Evolutionary conservation across 2,888 invertebrate genomes (phyloP), one percentile per base, ranked within the genome.

Genomic region (Eristalis intricaria): DNA sequence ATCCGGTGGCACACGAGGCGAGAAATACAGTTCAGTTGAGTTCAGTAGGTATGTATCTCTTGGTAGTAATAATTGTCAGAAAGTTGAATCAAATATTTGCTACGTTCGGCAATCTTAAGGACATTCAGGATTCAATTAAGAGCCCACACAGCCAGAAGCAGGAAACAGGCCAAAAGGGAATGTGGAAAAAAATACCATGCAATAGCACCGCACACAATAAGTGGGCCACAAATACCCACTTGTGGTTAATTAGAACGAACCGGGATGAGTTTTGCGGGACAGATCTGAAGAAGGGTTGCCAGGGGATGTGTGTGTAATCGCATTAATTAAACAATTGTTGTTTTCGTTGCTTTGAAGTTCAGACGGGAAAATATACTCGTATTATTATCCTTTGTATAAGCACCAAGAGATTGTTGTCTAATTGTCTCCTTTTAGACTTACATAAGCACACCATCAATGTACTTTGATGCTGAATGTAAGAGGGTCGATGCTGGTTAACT

Each of bases 191-290:
- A 10, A 8, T 23, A 61, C 5, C 26, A 61, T 61, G 60, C 13
- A 60, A 19, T 13, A 23, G 32, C 22, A 32, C 29, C 43, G 63
- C 43, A 70, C 15, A 56, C 19, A 70, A 77, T 70, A 56, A 50
- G 69, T 19, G 19, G 4, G 35, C 69, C 63, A 56, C 63, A 69
- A 77, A 70, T 63, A 56, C 38, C 63, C 63, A 77, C 69, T 77
- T 70, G 69, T 56, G 69, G 77, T 77, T 77, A 77, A 77, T 77
- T 77, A 70, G 50, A 70, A 35, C 22, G n/a, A 43, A 50, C 35
- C 15, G 22, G 22, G 68, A 50, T 29, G 68, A 50, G 61, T 32
- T 61, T 60, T 40, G 40, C 11, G 10, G n/a, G 1, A 70, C 26
- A 5, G 63, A 22, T 26, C 38, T 56, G 19, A 22, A 26, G 13